Conservation (phyloP, 2,113 vertebrate genomes). For the Saccopteryx bilineata region DNA sequence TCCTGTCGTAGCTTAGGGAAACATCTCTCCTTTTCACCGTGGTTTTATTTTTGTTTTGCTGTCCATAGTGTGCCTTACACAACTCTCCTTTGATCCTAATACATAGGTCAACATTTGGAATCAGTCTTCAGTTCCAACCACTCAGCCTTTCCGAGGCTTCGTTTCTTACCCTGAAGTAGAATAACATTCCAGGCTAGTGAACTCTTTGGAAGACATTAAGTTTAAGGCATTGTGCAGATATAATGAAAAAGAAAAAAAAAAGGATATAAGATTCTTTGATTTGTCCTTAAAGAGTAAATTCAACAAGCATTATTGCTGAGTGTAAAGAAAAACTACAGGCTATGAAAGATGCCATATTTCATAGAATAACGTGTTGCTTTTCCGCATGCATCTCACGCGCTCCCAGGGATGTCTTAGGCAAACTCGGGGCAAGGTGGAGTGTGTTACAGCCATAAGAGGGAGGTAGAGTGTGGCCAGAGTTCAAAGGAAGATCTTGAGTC, state of each 20-base stretch:
- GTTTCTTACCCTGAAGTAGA: conserved; percentile 22
- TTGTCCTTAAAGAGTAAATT: conserved; percentile 37
- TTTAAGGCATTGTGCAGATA: conserved; percentile 22
- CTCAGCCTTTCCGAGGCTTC: conserved; percentile 4
- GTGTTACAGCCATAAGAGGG: fast-evolving
- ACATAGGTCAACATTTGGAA: neutral
- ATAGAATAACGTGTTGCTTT: neutral
- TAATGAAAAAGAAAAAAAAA: neutral
- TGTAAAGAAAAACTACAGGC: neutral
- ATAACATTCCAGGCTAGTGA: conserved; percentile 25
- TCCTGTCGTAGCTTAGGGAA: neutral
- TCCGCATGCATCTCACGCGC: neutral
- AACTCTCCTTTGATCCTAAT: conserved; percentile 31
- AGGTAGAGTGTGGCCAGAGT: no score
- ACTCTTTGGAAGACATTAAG: conserved; percentile 9
- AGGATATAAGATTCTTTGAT: neutral
- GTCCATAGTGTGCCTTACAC: neutral
- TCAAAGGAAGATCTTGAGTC: neutral
- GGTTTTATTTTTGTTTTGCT: conserved; percentile 13
- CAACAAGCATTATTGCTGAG: neutral
- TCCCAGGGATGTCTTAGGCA: neutral
- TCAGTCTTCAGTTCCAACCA: conserved; percentile 1
- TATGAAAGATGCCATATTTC: neutral
- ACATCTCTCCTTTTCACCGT: neutral
- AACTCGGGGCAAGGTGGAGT: neutral